These are phyloP conservation scores for Brachionichthys hirsutus DNA, from an alignment of 2,113 vertebrate species.

Conservation along the genomic window DNA sequence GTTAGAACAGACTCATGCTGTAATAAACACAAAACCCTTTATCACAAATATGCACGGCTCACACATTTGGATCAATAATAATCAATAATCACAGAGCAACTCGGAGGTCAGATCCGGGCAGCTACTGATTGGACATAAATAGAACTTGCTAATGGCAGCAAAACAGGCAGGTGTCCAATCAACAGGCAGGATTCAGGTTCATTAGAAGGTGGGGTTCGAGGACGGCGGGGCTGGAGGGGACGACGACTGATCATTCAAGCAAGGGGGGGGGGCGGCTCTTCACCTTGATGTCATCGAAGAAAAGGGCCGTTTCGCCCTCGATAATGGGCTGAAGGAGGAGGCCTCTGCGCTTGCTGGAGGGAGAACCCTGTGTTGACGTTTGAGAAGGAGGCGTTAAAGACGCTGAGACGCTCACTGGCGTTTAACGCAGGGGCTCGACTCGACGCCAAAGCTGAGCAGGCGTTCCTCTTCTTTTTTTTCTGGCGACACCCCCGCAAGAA, in stretches of 20 bases:
- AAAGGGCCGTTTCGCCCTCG: conserved; percentile 97
- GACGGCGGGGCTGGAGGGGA: conserved; percentile 16
- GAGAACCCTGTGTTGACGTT: conserved; percentile 91
- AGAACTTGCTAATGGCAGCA: conserved; percentile 30
- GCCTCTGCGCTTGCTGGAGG: conserved; percentile 98
- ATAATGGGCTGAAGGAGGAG: conserved; percentile 99
- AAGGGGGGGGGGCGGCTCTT: conserved; percentile 76
- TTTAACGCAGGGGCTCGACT: conserved; percentile 4
- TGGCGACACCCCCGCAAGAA: no score
- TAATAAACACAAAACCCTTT: neutral
- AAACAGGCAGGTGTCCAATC: conserved; percentile 70
- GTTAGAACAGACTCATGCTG: conserved; percentile 1
- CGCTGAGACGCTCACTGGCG: conserved; percentile 26
- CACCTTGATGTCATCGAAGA: conserved; percentile 98
- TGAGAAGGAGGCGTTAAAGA: conserved; percentile 83
- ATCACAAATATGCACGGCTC: neutral
- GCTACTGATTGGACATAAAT: conserved; percentile 69
- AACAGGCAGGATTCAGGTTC: conserved; percentile 66
- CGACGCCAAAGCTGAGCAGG: neutral
- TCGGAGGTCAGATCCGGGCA: conserved; percentile 38
- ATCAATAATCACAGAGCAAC: conserved; percentile 31
- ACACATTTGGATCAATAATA: neutral
- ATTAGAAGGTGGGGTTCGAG: conserved; percentile 41
- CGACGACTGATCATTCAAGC: conserved; percentile 72
- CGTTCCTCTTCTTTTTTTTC: no score